A percentile compares a stretch with the other conserved stretches of the same genome.
phyloP scores from a whole-genome alignment of 2,888 invertebrate genomes.

The Xestia sexstrigata region DNA sequence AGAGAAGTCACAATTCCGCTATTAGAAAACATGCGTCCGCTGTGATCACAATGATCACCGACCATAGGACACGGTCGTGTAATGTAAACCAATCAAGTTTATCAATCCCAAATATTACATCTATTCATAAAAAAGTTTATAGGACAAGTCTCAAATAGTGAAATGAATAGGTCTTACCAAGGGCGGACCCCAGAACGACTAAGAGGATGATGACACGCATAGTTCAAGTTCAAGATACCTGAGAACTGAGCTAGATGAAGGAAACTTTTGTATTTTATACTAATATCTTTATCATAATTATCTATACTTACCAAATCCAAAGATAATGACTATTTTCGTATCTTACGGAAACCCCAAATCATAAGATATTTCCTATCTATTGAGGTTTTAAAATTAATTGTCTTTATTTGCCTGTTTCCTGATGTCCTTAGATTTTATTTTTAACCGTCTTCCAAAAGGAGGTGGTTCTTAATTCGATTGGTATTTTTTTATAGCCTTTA shows the following conservation, averaged over 20 bases:
- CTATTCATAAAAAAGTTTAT: background rate
- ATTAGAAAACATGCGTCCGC: background rate
- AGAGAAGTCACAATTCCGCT: background rate
- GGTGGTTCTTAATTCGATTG: too few species aligned
- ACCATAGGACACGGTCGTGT: background rate
- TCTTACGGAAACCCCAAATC: slow-evolving; percentile 9
- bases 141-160: background rate
- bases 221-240: background rate
- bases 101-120: background rate
- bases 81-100: background rate
- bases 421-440: too few species aligned
- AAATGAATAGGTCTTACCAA: background rate
- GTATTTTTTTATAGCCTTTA: too few species aligned
- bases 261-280: background rate
- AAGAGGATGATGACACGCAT: slow-evolving; percentile 17
- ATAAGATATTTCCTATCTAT: background rate
- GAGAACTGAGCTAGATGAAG: background rate
- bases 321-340: background rate
- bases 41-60: background rate
- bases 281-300: background rate
- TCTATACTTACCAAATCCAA: background rate
- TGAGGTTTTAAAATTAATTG: background rate
- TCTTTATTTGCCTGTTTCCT: background rate
- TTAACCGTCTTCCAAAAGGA: too few species aligned
- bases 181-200: slow-evolving; percentile 4